A percentile compares a stretch with the other conserved stretches of the same genome.
Evolutionary conservation across 2,888 invertebrate species (phyloP).

Genomic region (Coleophora flavipennella): DNA sequence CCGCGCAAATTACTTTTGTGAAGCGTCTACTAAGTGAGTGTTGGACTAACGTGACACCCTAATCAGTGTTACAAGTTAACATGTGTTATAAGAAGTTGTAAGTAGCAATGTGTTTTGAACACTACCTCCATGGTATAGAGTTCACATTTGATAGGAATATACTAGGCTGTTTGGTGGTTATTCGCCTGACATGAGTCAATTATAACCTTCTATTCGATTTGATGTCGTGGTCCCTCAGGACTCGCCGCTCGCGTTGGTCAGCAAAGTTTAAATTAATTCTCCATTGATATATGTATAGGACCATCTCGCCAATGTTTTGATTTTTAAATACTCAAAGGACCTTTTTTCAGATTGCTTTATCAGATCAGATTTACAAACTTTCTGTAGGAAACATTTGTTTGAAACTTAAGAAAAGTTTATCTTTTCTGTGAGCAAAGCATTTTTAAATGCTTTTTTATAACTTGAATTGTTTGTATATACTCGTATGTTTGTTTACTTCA

Average conservation of each 20-base stretch:
- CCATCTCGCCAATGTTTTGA: slow-evolving; percentile 47
- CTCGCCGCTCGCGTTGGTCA: slow-evolving; percentile 54
- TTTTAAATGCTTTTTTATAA: too few relatives aligned
- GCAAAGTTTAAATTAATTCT: slow-evolving; percentile 69
- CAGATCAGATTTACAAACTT: slow-evolving; percentile 18
- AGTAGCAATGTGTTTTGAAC: slow-evolving; percentile 15
- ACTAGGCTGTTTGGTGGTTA: slow-evolving; percentile 37
- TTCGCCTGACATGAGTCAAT: slow-evolving; percentile 52
- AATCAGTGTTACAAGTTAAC: slow-evolving; percentile 26
- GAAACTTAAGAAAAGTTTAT: not conserved
- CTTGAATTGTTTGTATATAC: too few relatives aligned
- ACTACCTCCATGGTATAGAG: slow-evolving; percentile 24
- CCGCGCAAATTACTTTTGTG: slow-evolving; percentile 51
- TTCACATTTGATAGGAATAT: slow-evolving; percentile 37
- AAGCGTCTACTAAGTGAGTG: slow-evolving; percentile 52
- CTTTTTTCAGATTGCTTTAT: slow-evolving; percentile 24
- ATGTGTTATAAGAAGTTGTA: slow-evolving; percentile 18
- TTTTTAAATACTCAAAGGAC: slow-evolving; percentile 45
- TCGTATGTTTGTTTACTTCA: too few relatives aligned
- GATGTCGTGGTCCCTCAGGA: slow-evolving; percentile 57
- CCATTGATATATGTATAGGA: slow-evolving; percentile 63
- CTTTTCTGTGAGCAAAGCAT: not conserved
- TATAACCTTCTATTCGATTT: slow-evolving; percentile 67
- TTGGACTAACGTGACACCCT: slow-evolving; percentile 38
- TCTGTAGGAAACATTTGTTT: not conserved